phyloP scores from a whole-genome alignment of 35 echinoderm and acorn worm species.

The Lytechinus pictus region DNA sequence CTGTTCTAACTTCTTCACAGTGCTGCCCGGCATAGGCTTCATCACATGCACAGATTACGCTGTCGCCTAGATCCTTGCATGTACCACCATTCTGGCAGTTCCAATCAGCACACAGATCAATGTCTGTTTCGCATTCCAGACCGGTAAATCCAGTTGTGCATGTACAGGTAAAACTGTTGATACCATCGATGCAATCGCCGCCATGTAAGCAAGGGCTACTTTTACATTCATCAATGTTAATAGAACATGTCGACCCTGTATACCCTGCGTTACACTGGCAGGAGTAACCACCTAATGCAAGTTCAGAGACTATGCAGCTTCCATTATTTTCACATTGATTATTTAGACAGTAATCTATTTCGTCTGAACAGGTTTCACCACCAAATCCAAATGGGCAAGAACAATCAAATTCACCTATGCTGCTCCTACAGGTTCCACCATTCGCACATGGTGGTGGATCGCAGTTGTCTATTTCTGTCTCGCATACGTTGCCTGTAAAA shows the following conservation, averaged over 20 bases:
- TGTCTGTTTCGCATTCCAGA: not conserved
- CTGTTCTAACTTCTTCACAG: not conserved
- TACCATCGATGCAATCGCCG: not conserved
- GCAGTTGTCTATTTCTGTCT: conserved; percentile 31
- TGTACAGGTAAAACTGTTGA: conserved; percentile 13
- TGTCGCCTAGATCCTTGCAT: conserved; percentile 17
- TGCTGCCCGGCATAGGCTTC: not conserved
- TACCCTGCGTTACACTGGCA: not conserved
- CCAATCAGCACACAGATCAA: conserved; percentile 21
- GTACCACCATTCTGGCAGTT: conserved; percentile 13
- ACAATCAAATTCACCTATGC: not conserved
- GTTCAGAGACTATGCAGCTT: not conserved
- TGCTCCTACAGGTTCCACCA: not conserved
- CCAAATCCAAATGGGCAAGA: conserved; percentile 39
- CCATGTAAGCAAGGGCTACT: not conserved
- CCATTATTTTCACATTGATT: conserved; percentile 15
- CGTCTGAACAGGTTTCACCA: not conserved
- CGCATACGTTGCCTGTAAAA: not conserved
- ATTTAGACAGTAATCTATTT: not conserved
- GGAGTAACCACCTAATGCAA: not conserved
- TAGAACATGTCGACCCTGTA: not conserved
- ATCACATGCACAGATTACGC: not conserved
- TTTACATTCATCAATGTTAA: not conserved
- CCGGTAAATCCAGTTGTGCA: not conserved
- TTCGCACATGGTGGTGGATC: not conserved